Evolutionary conservation across 2,113 vertebrate genomes (phyloP).

Genomic region (Phycodurus eques): DNA sequence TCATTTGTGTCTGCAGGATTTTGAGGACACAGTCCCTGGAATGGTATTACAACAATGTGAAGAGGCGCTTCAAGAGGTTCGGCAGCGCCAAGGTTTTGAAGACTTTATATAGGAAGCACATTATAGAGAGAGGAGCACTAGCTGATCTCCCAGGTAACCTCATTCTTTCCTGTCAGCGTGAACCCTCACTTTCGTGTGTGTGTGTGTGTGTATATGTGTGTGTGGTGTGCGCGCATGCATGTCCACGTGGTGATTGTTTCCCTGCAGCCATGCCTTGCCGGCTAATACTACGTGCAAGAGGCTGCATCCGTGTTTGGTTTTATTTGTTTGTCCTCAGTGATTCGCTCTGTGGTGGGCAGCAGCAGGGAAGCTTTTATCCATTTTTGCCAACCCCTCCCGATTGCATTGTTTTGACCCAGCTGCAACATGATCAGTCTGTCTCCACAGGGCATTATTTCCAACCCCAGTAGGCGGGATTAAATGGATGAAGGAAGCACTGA

Average conservation of each 20-base stretch:
- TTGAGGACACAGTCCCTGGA: slow-evolving; percentile 90
- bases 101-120: slow-evolving; percentile 90
- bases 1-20: slow-evolving; percentile 69
- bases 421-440: slow-evolving; percentile 42
- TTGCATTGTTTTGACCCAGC: slow-evolving; percentile 48
- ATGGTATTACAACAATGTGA: slow-evolving; percentile 97
- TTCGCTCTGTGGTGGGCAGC: slow-evolving; percentile 24
- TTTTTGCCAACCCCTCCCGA: slow-evolving; percentile 3
- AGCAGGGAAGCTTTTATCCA: slow-evolving; percentile 31
- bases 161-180: neutral
- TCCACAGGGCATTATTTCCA: slow-evolving; percentile 53
- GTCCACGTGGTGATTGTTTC: neutral
- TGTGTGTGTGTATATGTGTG: neutral
- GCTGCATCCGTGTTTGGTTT: slow-evolving; percentile 9
- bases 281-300: slow-evolving; percentile 37
- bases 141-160: slow-evolving; percentile 81
- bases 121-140: slow-evolving; percentile 80
- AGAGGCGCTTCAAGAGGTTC: slow-evolving; percentile 94
- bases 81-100: slow-evolving; percentile 97
- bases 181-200: neutral
- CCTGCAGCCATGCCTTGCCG: neutral
- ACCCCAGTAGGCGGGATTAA: slow-evolving; percentile 53
- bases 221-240: neutral
- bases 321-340: slow-evolving; percentile 28
- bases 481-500: slow-evolving; percentile 39